A percentile compares a stretch with the other conserved stretches of the same genome.
Evolutionary conservation across 2,888 invertebrate species (phyloP).

Genomic region (Hypsopygia costalis): DNA sequence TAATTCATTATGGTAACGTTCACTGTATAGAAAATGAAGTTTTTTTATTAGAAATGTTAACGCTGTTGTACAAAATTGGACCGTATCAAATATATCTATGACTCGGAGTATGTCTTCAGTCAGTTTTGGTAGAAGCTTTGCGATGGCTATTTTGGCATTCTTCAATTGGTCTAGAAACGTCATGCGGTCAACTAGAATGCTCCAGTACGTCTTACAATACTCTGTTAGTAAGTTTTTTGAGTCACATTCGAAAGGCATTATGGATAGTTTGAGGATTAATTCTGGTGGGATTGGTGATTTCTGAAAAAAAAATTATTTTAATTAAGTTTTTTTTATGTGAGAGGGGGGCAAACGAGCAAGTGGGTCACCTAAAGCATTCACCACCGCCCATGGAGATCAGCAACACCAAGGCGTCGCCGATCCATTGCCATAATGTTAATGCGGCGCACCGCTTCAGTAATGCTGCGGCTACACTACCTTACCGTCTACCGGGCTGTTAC

Average conservation of each 20-base stretch:
- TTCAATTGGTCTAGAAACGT: conserved; percentile 52
- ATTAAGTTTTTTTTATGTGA: no score
- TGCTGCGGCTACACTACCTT: no score
- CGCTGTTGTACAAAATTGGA: conserved; percentile 44
- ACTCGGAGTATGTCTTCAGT: conserved; percentile 47
- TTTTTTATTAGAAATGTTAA: conserved; percentile 54
- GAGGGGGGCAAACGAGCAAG: no score
- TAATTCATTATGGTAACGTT: conserved; percentile 33
- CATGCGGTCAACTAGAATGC: conserved; percentile 52
- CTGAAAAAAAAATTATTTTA: conserved; percentile 36
- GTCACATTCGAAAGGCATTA: conserved; percentile 56
- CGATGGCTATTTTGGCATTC: conserved; percentile 30
- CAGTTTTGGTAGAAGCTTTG: conserved; percentile 51
- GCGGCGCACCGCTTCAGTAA: no score
- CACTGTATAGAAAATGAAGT: conserved; percentile 44
- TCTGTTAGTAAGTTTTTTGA: conserved; percentile 39
- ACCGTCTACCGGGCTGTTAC: no score
- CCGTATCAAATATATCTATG: conserved; percentile 46
- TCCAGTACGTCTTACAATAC: conserved; percentile 64
- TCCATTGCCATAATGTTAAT: no score
- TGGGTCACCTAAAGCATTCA: no score
- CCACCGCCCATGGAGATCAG: no score
- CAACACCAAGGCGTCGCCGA: no score
- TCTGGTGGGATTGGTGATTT: conserved; percentile 44
- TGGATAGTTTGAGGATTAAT: conserved; percentile 56